Evolutionary conservation across 2,888 invertebrate genomes (phyloP), one percentile per base, ranked within the genome.

Genomic region (Caenorhabditis afra): DNA sequence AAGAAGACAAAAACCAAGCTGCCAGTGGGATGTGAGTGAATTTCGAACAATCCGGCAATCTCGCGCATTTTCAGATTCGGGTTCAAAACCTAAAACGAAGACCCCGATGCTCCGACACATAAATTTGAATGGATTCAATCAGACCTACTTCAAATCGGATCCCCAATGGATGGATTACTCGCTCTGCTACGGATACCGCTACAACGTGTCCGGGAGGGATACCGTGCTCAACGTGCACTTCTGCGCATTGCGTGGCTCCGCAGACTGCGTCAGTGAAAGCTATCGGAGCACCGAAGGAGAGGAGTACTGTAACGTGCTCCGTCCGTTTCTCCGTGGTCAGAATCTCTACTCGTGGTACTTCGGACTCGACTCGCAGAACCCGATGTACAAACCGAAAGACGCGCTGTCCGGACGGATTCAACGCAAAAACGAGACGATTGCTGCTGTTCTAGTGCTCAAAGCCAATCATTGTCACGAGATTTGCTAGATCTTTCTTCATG

Each of bases 151-250:
- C 59, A 88, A 87, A 64, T 83, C 88, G 18, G 79, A 81, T 10
- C 83, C 85, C 3, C 76, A 86, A 61, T 88, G 85, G 86, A 81
- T 87, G 47, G 84, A 86, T 47, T 86, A 89, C 53, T 77, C 75
- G 14, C 71, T 85, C 16, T 89, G 89, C 62, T 68, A 86, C 18
- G 88, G 85, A n/a, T 89, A 87, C 65, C 79, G 88, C 71, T 89
- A 85, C 79, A 88, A 89, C 65, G 81, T 87, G 16, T 81, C 86
- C 18, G 89, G 88, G 3, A 61, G 74, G 14, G 82, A 83, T 41
- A 86, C 88, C 1, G 70, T 82, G 16, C 67, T 89, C 12, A 85
- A 84, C 29, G 84, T 84, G 7, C 89, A 87, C 66, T 75, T 87
- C 7, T 89, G 89, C 64, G 62, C 87, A 7, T 52, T 86, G 68